Conservation (phyloP, 92 coral and sea anemone genomes). For the Umimayanthus kanabou region DNA sequence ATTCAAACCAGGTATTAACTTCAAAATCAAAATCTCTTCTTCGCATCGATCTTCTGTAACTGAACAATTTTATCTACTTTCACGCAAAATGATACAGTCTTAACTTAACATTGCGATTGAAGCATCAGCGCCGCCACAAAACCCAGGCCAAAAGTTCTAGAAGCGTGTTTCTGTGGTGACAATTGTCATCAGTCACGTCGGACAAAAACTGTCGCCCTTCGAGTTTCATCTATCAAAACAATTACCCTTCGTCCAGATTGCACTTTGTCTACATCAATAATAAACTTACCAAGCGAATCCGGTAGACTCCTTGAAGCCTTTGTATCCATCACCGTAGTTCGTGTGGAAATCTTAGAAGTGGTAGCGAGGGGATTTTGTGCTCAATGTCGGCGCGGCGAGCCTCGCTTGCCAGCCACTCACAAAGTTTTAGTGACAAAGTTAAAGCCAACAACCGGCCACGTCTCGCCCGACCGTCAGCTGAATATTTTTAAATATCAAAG, state of each 20-base stretch:
- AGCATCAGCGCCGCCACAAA: background rate
- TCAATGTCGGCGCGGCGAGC: background rate
- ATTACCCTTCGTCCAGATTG: constrained; percentile 10
- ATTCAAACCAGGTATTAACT: constrained; percentile 8
- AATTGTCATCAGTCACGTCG: background rate
- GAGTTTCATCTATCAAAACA: constrained; percentile 27
- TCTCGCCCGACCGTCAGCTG: background rate
- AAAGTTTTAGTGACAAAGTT: too few species aligned
- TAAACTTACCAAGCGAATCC: constrained; percentile 32
- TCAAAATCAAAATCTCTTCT: background rate
- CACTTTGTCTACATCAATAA: constrained; percentile 19
- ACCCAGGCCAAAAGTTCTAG: background rate
- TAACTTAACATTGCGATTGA: background rate
- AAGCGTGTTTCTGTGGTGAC: constrained; percentile 30
- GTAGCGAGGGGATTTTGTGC: constrained; percentile 17
- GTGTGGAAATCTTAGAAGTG: background rate
- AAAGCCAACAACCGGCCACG: background rate
- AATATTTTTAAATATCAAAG: background rate
- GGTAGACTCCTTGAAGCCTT: constrained; percentile 26
- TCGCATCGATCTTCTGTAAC: background rate
- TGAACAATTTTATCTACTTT: background rate
- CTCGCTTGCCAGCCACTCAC: background rate
- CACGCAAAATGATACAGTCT: background rate
- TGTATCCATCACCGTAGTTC: constrained; percentile 31
- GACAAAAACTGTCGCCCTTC: constrained; percentile 21